Evolutionary conservation across 2,113 vertebrate genomes (phyloP).

Genomic region (Ia io): DNA sequence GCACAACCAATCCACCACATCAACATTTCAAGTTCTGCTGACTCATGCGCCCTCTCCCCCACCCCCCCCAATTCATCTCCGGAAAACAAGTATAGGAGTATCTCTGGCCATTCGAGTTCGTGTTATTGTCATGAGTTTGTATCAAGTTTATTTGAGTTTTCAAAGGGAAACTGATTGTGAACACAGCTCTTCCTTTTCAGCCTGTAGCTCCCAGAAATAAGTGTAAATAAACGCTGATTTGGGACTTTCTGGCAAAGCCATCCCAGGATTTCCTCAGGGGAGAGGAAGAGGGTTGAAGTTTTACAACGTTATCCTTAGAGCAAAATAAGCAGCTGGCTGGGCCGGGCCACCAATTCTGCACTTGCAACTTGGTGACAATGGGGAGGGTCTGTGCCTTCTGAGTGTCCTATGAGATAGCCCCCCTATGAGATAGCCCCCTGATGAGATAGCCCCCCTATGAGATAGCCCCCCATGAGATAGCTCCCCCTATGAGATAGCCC

Average conservation of each 20-base stretch:
- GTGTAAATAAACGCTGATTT: neutral
- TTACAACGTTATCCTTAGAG: neutral
- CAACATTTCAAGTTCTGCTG: neutral
- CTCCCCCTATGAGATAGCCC: no score
- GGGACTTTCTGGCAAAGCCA: neutral
- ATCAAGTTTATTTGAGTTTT: neutral
- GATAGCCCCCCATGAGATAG: no score
- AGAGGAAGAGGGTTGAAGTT: neutral
- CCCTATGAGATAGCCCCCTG: no score
- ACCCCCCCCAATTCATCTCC: neutral
- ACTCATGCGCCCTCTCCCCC: neutral
- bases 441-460: no score
- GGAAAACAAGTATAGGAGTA: neutral
- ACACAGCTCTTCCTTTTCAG: neutral
- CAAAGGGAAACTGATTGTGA: neutral
- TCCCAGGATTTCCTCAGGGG: conserved; percentile 28
- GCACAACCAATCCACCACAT: no score
- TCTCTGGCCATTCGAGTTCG: neutral
- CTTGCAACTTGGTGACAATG: fast-evolving
- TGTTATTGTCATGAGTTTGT: neutral
- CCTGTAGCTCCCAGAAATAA: neutral
- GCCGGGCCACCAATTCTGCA: neutral
- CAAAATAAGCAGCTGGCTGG: neutral
- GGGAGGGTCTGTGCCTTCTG: neutral
- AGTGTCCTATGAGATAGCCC: fast-evolving